Percentiles rank a stretch among this genome's conserved stretches.
phyloP scores from a whole-genome alignment of 2,113 vertebrate species.

The Uropsilus gracilis region DNA sequence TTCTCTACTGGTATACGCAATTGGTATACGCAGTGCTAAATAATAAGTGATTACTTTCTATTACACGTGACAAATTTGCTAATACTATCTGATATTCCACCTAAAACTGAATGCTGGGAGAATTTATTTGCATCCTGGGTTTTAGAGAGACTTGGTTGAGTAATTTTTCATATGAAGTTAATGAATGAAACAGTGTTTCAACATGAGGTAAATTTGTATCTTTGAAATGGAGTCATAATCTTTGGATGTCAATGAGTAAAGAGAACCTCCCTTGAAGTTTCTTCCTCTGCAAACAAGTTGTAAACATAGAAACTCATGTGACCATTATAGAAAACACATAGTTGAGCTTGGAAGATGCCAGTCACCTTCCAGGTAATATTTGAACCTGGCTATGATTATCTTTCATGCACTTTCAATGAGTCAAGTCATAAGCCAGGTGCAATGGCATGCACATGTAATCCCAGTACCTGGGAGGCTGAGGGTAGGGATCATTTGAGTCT shows the following conservation, averaged over 20 bases:
- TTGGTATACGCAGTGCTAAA: not conserved
- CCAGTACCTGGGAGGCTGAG: too few species aligned
- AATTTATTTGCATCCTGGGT: not conserved
- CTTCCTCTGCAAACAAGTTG: not conserved
- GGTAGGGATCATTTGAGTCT: too few species aligned
- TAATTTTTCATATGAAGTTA: constrained; percentile 16
- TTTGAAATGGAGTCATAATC: not conserved
- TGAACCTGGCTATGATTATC: rapidly evolving
- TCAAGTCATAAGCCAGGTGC: not conserved
- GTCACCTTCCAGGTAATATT: not conserved
- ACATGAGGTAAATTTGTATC: not conserved
- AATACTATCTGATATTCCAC: not conserved
- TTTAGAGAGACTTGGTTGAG: constrained; percentile 39
- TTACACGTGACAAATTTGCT: constrained; percentile 15
- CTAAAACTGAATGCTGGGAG: not conserved
- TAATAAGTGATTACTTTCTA: not conserved
- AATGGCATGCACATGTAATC: too few species aligned
- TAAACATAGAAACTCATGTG: not conserved
- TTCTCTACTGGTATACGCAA: not conserved
- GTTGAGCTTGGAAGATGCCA: not conserved
- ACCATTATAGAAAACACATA: not conserved
- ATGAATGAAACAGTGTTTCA: not conserved
- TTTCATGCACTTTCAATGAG: not conserved
- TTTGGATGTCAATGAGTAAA: not conserved
- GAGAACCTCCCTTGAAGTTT: not conserved